phyloP scores from a whole-genome alignment of 2,888 invertebrate species.

The Aspidiotus destructor region DNA sequence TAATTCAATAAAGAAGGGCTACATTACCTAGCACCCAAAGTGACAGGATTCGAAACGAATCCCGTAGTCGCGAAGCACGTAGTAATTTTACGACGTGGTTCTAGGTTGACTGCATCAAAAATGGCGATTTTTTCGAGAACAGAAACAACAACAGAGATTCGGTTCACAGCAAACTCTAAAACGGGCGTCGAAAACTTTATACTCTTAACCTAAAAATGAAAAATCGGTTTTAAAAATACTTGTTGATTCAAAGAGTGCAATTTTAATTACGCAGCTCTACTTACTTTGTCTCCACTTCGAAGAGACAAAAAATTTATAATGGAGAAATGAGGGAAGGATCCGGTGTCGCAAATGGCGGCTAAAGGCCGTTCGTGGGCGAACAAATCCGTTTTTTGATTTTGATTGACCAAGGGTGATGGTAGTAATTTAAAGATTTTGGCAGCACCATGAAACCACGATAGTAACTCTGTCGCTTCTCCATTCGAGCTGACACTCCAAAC shows the following conservation, averaged over 20 bases:
- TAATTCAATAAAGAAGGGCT: no score
- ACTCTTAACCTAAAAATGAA: conserved; percentile 57
- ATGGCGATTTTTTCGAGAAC: conserved; percentile 84
- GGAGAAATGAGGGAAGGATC: conserved; percentile 51
- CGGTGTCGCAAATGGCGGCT: conserved; percentile 80
- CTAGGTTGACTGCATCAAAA: conserved; percentile 78
- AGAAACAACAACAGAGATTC: conserved; percentile 73
- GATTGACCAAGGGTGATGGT: conserved; percentile 59
- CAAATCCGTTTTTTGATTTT: conserved; percentile 49
- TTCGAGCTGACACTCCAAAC: conserved; percentile 77
- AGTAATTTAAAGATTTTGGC: conserved; percentile 72
- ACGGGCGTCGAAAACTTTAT: conserved; percentile 88
- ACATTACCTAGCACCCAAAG: conserved; percentile 65
- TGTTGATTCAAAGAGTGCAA: neutral
- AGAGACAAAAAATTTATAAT: conserved; percentile 35
- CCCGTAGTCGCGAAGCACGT: conserved; percentile 84
- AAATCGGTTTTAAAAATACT: neutral
- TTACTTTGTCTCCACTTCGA: conserved; percentile 34
- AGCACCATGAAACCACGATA: conserved; percentile 87
- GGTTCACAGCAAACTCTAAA: conserved; percentile 79
- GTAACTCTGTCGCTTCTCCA: conserved; percentile 88
- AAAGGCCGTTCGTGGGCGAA: conserved; percentile 74
- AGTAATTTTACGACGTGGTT: conserved; percentile 75
- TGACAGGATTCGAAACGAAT: conserved; percentile 67
- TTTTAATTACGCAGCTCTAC: neutral